Evolutionary conservation across 2,797 vertebrate genomes (phyloP), one percentile per base, ranked within the genome.

Genomic region (Galagoides demidoff): DNA sequence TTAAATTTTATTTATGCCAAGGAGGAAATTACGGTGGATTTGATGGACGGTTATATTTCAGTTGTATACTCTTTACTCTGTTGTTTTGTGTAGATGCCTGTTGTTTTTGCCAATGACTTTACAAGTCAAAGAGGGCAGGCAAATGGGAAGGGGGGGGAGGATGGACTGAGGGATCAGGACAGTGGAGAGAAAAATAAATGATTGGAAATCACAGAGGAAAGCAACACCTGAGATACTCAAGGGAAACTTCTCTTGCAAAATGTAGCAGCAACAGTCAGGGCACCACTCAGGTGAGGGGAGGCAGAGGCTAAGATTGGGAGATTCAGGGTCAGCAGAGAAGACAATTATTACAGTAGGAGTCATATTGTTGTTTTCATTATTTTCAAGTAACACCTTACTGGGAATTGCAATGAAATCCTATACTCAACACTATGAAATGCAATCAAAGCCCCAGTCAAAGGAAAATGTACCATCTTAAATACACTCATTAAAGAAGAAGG

Each of bases 41-140:
- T 81, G 3, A 23, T 74, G 45, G n/a, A 13, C 0, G 14, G 31
- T 34, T 74, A 61, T 45, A 74, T 57, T 81, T 74, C 23, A 74
- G 25, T 57, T 43, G 14, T 55, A 57, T 74, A 31, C 11, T 29
- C 25, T 57, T 85, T 37, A 49, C 20, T 70, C 78, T 90, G 12
- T 73, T 57, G 29, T 86, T 81, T 90, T 29, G 43, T 17, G 55
- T 73, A 90, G 64, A 66, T 66, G 19, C 17, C 45, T 81, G 4
- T 86, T 94, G 34, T 19, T 57, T 90, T 73, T 88, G 66, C 82
- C 73, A 66, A 79, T 27, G 17, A 94, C 31, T 89, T 83, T 57
- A 13, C 17, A 23, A 86, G 34, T 81, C 57, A 73, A 81, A 79
- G 37, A 73, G 13, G 49, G 49, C 49, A 16, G 49, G 49, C 14